phyloP scores from a whole-genome alignment of 2,888 invertebrate genomes.

The Parthenolecanium corni region DNA sequence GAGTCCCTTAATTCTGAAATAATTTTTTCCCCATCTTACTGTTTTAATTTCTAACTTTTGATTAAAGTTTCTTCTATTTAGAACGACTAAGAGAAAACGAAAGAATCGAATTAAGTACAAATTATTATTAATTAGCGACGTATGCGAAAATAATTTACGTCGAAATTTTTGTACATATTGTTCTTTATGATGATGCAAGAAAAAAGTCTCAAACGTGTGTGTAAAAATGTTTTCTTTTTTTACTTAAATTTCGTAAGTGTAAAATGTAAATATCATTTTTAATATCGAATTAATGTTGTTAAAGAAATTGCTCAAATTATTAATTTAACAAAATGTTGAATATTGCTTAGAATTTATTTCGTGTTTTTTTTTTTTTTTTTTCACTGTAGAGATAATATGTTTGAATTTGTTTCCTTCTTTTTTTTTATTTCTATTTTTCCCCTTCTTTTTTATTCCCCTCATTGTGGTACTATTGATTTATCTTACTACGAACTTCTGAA shows the following conservation, averaged over 20 bases:
- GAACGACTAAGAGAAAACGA: not conserved
- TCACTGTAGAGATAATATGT: not conserved
- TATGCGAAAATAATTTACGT: not conserved
- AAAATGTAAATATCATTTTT: not conserved
- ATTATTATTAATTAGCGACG: conserved; percentile 12
- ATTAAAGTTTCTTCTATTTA: conserved; percentile 6
- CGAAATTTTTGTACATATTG: not conserved
- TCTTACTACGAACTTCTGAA: not conserved
- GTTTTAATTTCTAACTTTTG: not conserved
- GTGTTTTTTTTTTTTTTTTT: not conserved
- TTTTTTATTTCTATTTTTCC: not conserved
- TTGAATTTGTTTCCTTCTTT: not conserved
- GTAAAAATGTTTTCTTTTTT: not conserved
- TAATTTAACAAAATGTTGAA: conserved; percentile 9
- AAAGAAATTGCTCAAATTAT: conserved; percentile 26
- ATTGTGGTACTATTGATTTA: not conserved
- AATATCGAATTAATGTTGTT: conserved; percentile 11
- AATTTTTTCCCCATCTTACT: not conserved
- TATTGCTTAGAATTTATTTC: conserved; percentile 1
- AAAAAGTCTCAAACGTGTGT: not conserved
- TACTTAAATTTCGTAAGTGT: conserved; percentile 7
- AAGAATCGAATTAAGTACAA: conserved; percentile 18
- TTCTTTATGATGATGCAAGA: not conserved
- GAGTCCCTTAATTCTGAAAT: not conserved
- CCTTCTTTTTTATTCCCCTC: not conserved